Evolutionary conservation across 2,113 vertebrate species (phyloP), one percentile per base, ranked within the genome.

Genomic region (Climacteris rufus): DNA sequence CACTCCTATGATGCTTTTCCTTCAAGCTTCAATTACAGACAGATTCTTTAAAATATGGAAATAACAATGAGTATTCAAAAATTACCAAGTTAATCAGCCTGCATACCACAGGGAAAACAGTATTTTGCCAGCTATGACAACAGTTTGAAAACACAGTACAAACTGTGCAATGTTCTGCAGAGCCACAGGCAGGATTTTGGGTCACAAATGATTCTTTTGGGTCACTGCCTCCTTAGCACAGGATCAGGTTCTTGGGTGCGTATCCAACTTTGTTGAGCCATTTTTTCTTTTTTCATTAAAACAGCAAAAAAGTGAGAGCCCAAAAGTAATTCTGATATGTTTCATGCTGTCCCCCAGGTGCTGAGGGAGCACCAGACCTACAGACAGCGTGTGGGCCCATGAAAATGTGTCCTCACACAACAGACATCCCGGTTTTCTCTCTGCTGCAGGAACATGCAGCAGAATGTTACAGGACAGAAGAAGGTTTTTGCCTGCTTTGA

Each of bases 361-460:
- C 63, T 69, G 50, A 39, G 53, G 45, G 53, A 89, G 9, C 39
- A 49, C 30, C 66, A 53, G 50, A 56, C 17, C 40, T 57, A 24
- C 5, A 15, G 33, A 21, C 0, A 2, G 45, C n/a, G n/a, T 17
- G 3, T 6, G 39, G n/a, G 20, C 13, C 28, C 19, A 37, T 15
- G 37, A 74, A 61, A 83, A 10, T 8, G 11, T 35, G 52, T 28
- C 52, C 52, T 80, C 47, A 53, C 40, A 47, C 13, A 50, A 49
- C 47, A 15, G 22, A 49, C 3, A 7, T 8, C 15, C 60, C 6
- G 1, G 8, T 44, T 9, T 79, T 82, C 53, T 68, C 71, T 80
- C 23, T 1, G 4, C 45, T 78, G 49, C 39, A 45, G 40, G 59
- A 74, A 53, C 12, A 22, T 6, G 11, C 40, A 76, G n/a, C 44